Percentiles rank a stretch among this genome's conserved stretches.
Evolutionary conservation across 2,797 vertebrate species (phyloP).

Genomic region (Myiotriccus ornatus): DNA sequence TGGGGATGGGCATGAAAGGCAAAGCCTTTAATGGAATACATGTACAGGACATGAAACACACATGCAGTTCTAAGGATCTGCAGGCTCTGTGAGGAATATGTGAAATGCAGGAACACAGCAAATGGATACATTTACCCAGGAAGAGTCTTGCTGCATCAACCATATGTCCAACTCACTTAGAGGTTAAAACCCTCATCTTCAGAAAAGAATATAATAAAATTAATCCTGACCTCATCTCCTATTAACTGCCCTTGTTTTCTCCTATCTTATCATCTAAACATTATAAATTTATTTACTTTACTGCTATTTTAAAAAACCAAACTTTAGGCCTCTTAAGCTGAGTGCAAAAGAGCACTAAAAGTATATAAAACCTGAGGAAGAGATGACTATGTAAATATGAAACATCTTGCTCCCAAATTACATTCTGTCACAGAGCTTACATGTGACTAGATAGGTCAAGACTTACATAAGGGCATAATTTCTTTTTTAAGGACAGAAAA

Average conservation of each 20-base stretch:
- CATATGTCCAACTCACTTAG: neutral
- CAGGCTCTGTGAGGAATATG: neutral
- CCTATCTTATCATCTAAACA: neutral
- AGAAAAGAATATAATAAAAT: neutral
- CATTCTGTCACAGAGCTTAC: neutral
- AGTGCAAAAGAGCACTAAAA: neutral
- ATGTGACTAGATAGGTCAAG: neutral
- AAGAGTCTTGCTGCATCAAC: neutral
- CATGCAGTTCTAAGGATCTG: neutral
- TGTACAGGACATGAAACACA: accelerated
- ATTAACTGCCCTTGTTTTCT: neutral
- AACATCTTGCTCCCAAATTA: neutral
- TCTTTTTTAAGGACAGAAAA: neutral
- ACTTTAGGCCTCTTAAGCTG: neutral
- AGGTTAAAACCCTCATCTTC: neutral
- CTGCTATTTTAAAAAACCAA: neutral
- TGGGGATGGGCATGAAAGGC: neutral
- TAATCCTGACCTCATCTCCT: neutral
- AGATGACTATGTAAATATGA: neutral
- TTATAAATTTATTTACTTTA: neutral
- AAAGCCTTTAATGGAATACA: neutral
- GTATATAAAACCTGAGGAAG: neutral
- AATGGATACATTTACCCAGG: neutral
- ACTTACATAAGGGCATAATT: neutral
- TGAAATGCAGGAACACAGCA: neutral